Evolutionary conservation across 1,140 invertebrate species (phyloP).

Genomic region (Metaphire vulgaris): DNA sequence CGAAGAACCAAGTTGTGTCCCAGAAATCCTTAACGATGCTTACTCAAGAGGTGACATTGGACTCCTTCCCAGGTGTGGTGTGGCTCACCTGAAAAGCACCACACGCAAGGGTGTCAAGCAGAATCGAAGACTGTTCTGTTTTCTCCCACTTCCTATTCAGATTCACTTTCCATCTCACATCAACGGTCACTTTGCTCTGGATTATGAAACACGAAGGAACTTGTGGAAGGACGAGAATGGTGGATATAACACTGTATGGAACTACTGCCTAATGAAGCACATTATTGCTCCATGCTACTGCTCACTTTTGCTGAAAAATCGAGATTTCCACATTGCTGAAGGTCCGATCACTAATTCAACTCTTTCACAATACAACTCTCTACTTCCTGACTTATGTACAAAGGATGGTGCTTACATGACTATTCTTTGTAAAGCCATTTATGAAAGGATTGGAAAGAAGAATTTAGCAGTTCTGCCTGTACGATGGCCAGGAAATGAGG

Average conservation of each 20-base stretch:
- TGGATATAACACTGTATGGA: slow-evolving; percentile 36
- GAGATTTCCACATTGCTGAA: neutral
- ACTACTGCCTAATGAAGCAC: slow-evolving; percentile 33
- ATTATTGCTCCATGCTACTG: slow-evolving; percentile 38
- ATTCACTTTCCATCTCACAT: slow-evolving; percentile 44
- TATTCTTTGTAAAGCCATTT: neutral
- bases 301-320: neutral
- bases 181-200: slow-evolving; percentile 47
- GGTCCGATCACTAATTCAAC: neutral
- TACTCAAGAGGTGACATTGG: slow-evolving; percentile 32
- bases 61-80: slow-evolving; percentile 39
- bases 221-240: slow-evolving; percentile 35
- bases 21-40: slow-evolving; percentile 26
- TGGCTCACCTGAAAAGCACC: slow-evolving; percentile 33
- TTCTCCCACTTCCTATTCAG: slow-evolving; percentile 41
- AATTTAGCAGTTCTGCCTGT: neutral
- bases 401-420: neutral
- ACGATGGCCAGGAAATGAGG: neutral
- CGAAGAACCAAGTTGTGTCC: slow-evolving; percentile 12
- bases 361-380: neutral
- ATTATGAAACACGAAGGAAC: slow-evolving; percentile 41
- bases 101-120: neutral
- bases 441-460: neutral
- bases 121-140: slow-evolving; percentile 38
- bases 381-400: neutral